phyloP scores from a whole-genome alignment of 2,888 invertebrate species.

The Malthinus seriepunctatus region DNA sequence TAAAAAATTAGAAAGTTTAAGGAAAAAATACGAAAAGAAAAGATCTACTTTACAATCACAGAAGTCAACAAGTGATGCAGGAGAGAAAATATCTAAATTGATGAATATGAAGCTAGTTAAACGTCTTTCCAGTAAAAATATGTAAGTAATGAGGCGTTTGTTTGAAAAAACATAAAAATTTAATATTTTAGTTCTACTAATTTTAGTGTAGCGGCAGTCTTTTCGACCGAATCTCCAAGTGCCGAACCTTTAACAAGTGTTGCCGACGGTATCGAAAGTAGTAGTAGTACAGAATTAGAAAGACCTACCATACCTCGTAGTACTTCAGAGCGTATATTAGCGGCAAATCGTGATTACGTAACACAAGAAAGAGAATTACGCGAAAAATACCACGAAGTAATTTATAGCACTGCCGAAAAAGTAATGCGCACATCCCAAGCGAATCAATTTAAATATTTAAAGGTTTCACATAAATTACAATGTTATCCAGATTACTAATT shows the following conservation, averaged over 20 bases:
- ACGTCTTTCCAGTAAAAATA: conserved; percentile 75
- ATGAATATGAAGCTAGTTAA: conserved; percentile 76
- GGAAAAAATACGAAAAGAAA: conserved; percentile 82
- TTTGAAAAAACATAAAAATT: too few relatives aligned
- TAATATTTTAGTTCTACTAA: too few relatives aligned
- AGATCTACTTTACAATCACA: conserved; percentile 62
- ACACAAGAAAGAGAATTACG: conserved; percentile 75
- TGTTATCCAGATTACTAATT: not conserved
- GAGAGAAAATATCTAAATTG: conserved; percentile 71
- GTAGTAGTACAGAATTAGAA: conserved; percentile 52
- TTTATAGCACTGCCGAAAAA: conserved; percentile 78
- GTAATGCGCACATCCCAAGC: conserved; percentile 77
- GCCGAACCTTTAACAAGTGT: conserved; percentile 52
- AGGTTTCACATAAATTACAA: conserved; percentile 48
- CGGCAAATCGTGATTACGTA: conserved; percentile 69
- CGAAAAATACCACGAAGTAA: conserved; percentile 81
- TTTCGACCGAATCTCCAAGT: conserved; percentile 53
- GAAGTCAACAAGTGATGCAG: conserved; percentile 62
- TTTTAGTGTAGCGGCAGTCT: conserved; percentile 50
- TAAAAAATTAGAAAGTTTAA: conserved; percentile 81
- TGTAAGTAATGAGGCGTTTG: conserved; percentile 61
- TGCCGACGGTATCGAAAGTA: conserved; percentile 53
- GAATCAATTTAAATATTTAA: conserved; percentile 78
- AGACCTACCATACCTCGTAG: conserved; percentile 62
- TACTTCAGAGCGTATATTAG: conserved; percentile 66